Conservation (phyloP, 2,888 invertebrate species). For the Mythimna lalbum region DNA sequence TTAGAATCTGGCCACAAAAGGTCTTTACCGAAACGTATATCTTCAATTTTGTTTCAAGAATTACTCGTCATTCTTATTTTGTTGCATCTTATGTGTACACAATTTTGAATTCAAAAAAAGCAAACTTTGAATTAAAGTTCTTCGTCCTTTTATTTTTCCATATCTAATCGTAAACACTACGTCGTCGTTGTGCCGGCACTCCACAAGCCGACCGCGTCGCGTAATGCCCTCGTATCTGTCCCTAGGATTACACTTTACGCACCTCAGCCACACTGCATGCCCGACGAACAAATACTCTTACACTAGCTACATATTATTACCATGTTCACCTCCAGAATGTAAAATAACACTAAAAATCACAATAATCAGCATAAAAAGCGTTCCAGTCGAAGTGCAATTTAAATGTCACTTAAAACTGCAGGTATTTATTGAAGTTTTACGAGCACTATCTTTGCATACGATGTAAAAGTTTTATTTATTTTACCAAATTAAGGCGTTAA, state of each 20-base stretch:
- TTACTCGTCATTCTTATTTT: background rate
- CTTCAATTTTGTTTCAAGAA: conserved; percentile 8
- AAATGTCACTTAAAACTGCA: conserved; percentile 38
- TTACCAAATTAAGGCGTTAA: conserved; percentile 41
- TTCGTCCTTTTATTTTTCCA: conserved; percentile 11
- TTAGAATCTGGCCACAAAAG: conserved; percentile 2
- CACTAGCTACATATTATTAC: conserved; percentile 47
- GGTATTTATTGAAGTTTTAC: conserved; percentile 41
- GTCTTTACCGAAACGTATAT: conserved; percentile 19
- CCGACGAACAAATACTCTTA: conserved; percentile 64
- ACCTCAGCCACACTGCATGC: conserved; percentile 50
- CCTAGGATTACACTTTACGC: conserved; percentile 74
- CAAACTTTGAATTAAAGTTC: conserved; percentile 1
- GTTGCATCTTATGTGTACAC: background rate
- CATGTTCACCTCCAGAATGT: conserved; percentile 60
- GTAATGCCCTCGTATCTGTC: conserved; percentile 72
- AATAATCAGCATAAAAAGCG: conserved; percentile 51
- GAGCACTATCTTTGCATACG: conserved; percentile 34
- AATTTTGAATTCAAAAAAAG: conserved; percentile 6
- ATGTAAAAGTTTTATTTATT: conserved; percentile 8
- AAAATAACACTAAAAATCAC: conserved; percentile 55
- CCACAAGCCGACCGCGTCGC: conserved; percentile 4
- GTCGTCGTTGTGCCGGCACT: conserved; percentile 13
- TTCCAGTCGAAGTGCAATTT: conserved; percentile 36
- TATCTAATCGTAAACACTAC: conserved; percentile 46